These are phyloP conservation scores for Drosophila macrospina DNA, from an alignment of 2,888 invertebrate genomes.

Conservation along the genomic window DNA sequence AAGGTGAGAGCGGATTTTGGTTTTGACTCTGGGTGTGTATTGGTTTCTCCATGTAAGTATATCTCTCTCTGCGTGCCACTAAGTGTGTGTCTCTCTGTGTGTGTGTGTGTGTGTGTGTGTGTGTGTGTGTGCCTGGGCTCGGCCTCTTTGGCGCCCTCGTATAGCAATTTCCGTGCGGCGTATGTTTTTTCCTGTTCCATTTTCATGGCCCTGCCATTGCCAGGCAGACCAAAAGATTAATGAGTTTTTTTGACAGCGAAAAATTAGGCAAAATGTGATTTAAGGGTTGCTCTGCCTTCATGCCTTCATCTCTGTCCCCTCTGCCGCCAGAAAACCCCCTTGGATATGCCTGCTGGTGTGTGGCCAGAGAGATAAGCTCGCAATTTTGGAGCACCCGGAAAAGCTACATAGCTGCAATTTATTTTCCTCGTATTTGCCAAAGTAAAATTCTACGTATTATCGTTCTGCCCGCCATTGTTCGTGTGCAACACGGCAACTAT, in stretches of 20 bases:
- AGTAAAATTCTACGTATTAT: slow-evolving; percentile 38
- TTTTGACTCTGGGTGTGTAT: slow-evolving; percentile 18
- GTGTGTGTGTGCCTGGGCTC: slow-evolving; percentile 40
- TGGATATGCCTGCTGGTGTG: slow-evolving; percentile 34
- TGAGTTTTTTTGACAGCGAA: slow-evolving; percentile 84
- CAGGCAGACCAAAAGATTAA: slow-evolving; percentile 80
- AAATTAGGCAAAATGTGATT: slow-evolving; percentile 83
- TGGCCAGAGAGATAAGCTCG: slow-evolving; percentile 73
- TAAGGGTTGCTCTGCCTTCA: slow-evolving; percentile 71
- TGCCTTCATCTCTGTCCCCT: slow-evolving; percentile 10
- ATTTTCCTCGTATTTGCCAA: slow-evolving; percentile 71
- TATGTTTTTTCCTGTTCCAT: slow-evolving; percentile 75
- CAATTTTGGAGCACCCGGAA: slow-evolving; percentile 46
- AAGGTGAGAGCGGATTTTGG: slow-evolving; percentile 59
- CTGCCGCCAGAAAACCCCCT: not conserved
- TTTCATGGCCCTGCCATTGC: slow-evolving; percentile 64
- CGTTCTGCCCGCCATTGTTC: slow-evolving; percentile 28
- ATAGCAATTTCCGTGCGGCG: slow-evolving; percentile 76
- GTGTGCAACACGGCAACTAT: slow-evolving; percentile 77
- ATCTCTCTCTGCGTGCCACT: slow-evolving; percentile 28
- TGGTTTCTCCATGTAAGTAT: slow-evolving; percentile 21
- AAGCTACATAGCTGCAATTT: slow-evolving; percentile 69
- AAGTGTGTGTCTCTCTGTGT: slow-evolving; percentile 24
- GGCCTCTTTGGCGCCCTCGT: slow-evolving; percentile 58
- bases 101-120: slow-evolving; percentile 30